Evolutionary conservation across 2,113 vertebrate genomes (phyloP), one percentile per base, ranked within the genome.

Genomic region (Seriola rivoliana): DNA sequence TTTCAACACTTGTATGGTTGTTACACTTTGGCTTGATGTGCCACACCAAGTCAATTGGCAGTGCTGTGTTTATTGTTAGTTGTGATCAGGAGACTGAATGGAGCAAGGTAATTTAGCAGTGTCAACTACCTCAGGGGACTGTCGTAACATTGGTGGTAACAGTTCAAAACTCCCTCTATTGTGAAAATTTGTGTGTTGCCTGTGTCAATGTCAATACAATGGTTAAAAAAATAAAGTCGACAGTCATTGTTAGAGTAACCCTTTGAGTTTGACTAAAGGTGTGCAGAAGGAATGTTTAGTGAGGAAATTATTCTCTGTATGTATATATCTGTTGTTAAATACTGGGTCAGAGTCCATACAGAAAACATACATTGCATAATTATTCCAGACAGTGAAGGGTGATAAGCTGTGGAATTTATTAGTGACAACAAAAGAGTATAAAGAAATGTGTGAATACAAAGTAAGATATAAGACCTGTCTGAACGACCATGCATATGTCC

Each of bases 1-100:
- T 78, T 82, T 80, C 64, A 63, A 67, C 68, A 86, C 46, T 69
- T 70, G 72, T 68, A 8, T 36, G 5, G 32, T 8, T 69, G 32
- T n/a, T 48, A 48, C 4, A 13, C 36, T 74, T 25, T 46, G 4
- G 50, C 23, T 57, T 50, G 55, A 19, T 34, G n/a, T 62, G 71
- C 52, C 65, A 44, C 65, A 52, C 69, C 19, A n/a, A 78, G 71
- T 85, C 63, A 63, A 54, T 63, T 71, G 78, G 75, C 58, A 46
- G 52, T 55, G 14, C 71, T 60, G 34, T 13, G 32, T 50, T 55
- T 10, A 57, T 57, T 55, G 40, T 60, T 66, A 36, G 25, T 75
- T 80, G 63, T 72, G 65, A 69, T 72, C 66, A 64, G 38, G 40
- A 68, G 38, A 75, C 59, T 80, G 64, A 50, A 79, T 67, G 71